Base-by-base conservation (phyloP, 2,888 invertebrate genomes). In the Leistus spinibarbis region DNA sequence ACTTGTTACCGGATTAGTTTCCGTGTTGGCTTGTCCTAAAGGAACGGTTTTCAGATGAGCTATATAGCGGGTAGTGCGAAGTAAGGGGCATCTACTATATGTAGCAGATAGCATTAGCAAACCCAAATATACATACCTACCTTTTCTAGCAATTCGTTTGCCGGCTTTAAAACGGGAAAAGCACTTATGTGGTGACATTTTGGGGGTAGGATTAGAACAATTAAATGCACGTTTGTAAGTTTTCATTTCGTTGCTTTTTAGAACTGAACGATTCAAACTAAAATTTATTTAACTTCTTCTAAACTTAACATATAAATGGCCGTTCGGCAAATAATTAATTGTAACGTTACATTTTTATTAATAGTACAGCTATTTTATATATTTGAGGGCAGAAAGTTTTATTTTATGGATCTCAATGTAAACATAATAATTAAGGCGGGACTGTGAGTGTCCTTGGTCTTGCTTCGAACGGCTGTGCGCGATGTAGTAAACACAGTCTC, bases 1-100 rank as follows among this genome's bases (percentile, higher is more conserved):
- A 74, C 74, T 74, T 74, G 74, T 74, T 74, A 74, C 67, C 68
- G 62, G 74, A 74, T 74, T 74, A 74, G 74, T 74, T 74, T 74
- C 74, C 74, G 68, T 74, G 74, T 74, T 67, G 54, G 57, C 56
- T 72, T 53, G 63, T 64, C 63, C 57, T 60, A 13, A 40, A 40
- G 40, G 40, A 40, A 40, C 40, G 40, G 40, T 40, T 40, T 40
- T 40, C 40, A 40, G 40, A 40, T 40, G 40, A 17, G 19, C 56
- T 57, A 22, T 56, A 24, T 40, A n/a, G 20, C 54, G 69, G 16
- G 24, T 24, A 20, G 54, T 16, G n/a, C 19, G 63, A 53, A n/a
- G 54, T 7, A 23, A 54, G 27, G 70, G 64, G 53, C 63, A 23
- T 16, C 64, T n/a, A 27, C 16, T 24, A 27, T 64, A 63, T 23